Evolutionary conservation across 2,113 vertebrate genomes (phyloP), one percentile per base, ranked within the genome.

Genomic region (Apodemus sylvaticus): DNA sequence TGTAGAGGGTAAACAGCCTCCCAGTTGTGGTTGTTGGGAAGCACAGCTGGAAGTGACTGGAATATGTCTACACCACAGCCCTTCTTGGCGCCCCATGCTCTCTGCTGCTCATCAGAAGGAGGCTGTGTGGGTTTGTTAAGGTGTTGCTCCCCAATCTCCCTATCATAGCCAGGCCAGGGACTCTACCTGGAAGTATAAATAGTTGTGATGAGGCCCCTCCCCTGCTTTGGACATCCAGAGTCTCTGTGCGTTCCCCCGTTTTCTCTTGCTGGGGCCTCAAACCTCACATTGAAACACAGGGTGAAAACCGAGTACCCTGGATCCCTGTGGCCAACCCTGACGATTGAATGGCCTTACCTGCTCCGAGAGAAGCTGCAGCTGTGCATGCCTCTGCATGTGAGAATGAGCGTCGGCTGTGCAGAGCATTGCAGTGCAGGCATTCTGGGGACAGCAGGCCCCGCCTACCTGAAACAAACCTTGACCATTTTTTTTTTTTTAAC

Each of bases 11-110:
- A 51, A 39, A 31, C 8, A 36, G 7, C 3, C 6, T 73, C 60
- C n/a, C 34, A 4, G 4, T 11, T 5, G 12, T 29, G 0, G 1
- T 53, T 34, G 39, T 17, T 13, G 22, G 39, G 36, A 3, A 90
- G 53, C 78, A n/a, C 19, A 9, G 20, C 22, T 55, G 31, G 2
- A 42, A 83, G 36, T 45, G 45, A 58, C 7, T 13, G 0, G 11
- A 3, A 6, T 22, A 26, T 34, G 20, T n/a, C 36, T 31, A 7
- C 7, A 24, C n/a, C 62, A 17, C 7, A 58, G 22, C 39, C 7
- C 10, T 26, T 7, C 77, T 81, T 58, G 64, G 53, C 8, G 3
- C 62, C 29, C 3, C 0, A 26, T 58, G 22, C 16, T 26, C 73
- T n/a, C 36, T 60, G 8, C 29, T 7, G 16, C 66, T 86, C 17